Conservation (phyloP, 2,113 vertebrate genomes). For the Phainopepla nitens region DNA sequence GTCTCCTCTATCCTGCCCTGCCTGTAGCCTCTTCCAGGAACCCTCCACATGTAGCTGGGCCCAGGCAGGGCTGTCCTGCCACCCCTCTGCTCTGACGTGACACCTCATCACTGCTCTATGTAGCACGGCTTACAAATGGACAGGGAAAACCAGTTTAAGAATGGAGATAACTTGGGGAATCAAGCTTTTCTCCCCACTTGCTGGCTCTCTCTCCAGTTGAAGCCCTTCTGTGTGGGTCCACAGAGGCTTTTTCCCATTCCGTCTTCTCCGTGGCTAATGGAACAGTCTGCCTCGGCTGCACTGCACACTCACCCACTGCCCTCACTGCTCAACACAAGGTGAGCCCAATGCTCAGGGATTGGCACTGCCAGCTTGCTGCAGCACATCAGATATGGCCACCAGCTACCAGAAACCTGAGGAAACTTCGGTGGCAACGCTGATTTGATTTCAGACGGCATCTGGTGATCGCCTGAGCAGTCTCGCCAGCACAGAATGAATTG, state of each 20-base stretch:
- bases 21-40: background rate
- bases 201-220: background rate
- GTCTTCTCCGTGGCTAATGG: background rate
- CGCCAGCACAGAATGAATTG: background rate
- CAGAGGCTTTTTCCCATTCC: background rate
- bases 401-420: background rate
- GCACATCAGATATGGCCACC: background rate
- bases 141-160: background rate
- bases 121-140: background rate
- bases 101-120: background rate
- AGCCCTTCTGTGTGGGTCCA: background rate
- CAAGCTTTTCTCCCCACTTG: background rate
- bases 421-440: background rate
- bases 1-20: background rate
- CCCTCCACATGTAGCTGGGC: background rate
- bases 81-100: fast-evolving
- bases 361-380: background rate
- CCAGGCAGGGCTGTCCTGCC: background rate
- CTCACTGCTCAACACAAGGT: background rate
- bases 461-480: background rate
- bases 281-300: background rate
- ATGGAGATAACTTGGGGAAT: background rate
- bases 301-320: fast-evolving
- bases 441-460: background rate
- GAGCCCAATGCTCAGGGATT: background rate